Conservation (phyloP, 2,797 vertebrate species). For the Furcifer pardalis region DNA sequence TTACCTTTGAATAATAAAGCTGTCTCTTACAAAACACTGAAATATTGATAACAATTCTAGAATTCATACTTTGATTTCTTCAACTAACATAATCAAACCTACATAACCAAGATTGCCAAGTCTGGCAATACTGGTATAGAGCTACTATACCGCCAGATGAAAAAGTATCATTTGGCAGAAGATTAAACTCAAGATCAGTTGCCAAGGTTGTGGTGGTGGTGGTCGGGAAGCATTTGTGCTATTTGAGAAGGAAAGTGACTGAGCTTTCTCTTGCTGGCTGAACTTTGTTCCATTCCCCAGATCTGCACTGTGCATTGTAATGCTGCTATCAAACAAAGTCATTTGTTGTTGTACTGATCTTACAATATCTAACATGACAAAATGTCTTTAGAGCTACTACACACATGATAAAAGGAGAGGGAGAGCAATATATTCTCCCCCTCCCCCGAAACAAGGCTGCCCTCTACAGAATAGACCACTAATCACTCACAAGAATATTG, state of each 20-base stretch:
- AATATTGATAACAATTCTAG: not conserved
- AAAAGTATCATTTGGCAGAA: conserved; percentile 35
- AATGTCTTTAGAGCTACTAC: conserved; percentile 25
- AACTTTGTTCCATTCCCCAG: conserved; percentile 45
- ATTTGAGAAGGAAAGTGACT: conserved; percentile 55
- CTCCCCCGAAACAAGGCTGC: conserved; percentile 71
- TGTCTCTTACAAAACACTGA: not conserved
- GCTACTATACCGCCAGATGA: conserved; percentile 15
- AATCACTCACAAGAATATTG: not conserved
- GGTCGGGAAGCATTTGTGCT: conserved; percentile 39
- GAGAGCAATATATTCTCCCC: not conserved
- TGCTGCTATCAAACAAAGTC: conserved; percentile 44
- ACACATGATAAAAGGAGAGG: conserved; percentile 18
- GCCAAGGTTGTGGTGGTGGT: conserved; percentile 37
- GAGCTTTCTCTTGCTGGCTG: not conserved
- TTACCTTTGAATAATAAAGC: not conserved
- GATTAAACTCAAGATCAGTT: conserved; percentile 53
- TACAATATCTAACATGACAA: conserved; percentile 56
- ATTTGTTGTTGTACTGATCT: conserved; percentile 46
- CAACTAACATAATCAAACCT: too few species aligned
- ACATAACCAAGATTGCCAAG: too few species aligned
- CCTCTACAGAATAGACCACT: conserved; percentile 68
- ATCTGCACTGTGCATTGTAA: conserved; percentile 35
- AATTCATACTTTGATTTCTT: not conserved
- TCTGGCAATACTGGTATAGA: too few species aligned